Evolutionary conservation across 92 coral and sea anemone species (phyloP), one percentile per base, ranked within the genome.

Genomic region (Parazoanthus swiftii): DNA sequence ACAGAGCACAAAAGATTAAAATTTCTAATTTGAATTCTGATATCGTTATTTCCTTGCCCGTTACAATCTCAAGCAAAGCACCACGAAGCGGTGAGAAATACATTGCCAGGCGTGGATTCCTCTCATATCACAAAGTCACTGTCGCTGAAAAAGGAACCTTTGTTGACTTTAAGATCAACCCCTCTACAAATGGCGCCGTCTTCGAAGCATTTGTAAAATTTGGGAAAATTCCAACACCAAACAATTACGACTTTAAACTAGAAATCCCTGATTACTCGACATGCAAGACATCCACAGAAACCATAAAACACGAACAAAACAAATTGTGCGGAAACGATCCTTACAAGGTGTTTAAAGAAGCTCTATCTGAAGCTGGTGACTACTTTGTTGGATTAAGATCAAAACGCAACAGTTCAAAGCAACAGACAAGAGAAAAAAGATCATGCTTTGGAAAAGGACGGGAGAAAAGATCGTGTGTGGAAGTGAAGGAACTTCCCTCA

Each of bases 401-500:
- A 23, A 81, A 56, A 35, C 44, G 25, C 13, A 66, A 6, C n/a
- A 46, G 4, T 6, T 5, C 56, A 56, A 25, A 42, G 16, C 35
- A 54, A 43, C 85, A 81, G 13, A 25, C 80, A 75, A 81, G 92
- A 56, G 81, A 63, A 35, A 86, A 50, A 44, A 74, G 92, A 23
- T 90, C 92, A 3, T 44, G 85, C 25, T 68, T 87, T 48, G 59
- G 87, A 35, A 70, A 80, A 16, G 79, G 80, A 5, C 36, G 65
- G 1, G 72, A 85, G 25, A 87, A 71, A 88, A 16, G 89, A 1
- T 76, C 80, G n/a, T 90, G 90, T 29, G 92, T 90, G 74, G 89
- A 88, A 77, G 43, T 88, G 21, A 90, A 90, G 72, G 90, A 88
- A n/a, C 84, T 89, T 20, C 90, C 92, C 29, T 67, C 43, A 16